Evolutionary conservation across 1,140 invertebrate genomes (phyloP).

Genomic region (Zaprionus vittiger): DNA sequence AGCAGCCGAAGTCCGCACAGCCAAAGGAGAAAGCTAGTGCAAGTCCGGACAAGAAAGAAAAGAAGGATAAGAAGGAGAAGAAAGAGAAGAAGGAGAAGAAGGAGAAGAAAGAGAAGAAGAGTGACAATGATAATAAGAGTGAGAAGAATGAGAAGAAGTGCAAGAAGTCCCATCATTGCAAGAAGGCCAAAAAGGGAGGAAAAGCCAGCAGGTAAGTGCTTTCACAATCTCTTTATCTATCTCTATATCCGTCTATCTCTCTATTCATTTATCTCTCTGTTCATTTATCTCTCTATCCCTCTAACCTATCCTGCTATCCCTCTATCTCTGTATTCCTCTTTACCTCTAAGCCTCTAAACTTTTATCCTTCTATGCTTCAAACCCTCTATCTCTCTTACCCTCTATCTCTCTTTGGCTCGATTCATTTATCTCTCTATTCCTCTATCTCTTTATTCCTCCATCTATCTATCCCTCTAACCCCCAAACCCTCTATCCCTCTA

Average conservation of each 20-base stretch:
- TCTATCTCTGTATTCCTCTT: not conserved
- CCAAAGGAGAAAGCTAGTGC: not conserved
- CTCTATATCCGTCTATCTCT: too few species aligned
- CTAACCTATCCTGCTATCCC: not conserved
- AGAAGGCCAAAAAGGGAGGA: not conserved
- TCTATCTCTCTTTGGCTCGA: too few species aligned
- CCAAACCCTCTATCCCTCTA: not conserved
- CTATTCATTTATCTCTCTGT: too few species aligned
- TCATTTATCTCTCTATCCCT: too few species aligned
- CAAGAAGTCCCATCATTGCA: not conserved
- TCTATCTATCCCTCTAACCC: not conserved
- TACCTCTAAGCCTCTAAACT: too few species aligned
- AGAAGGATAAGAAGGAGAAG: not conserved
- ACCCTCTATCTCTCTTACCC: too few species aligned
- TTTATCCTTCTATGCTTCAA: too few species aligned
- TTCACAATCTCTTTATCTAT: too few species aligned
- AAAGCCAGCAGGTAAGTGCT: not conserved
- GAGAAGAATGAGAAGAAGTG: not conserved
- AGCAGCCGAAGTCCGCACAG: not conserved
- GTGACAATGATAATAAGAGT: not conserved
- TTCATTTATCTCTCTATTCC: too few species aligned
- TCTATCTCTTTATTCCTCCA: too few species aligned
- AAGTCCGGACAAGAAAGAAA: not conserved
- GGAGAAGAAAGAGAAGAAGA: not conserved
- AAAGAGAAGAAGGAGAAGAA: not conserved